Percentiles rank a stretch among this genome's conserved stretches.
Conservation (phyloP, 2,797 vertebrate genomes). For the Poeciliopsis gracilis region DNA sequence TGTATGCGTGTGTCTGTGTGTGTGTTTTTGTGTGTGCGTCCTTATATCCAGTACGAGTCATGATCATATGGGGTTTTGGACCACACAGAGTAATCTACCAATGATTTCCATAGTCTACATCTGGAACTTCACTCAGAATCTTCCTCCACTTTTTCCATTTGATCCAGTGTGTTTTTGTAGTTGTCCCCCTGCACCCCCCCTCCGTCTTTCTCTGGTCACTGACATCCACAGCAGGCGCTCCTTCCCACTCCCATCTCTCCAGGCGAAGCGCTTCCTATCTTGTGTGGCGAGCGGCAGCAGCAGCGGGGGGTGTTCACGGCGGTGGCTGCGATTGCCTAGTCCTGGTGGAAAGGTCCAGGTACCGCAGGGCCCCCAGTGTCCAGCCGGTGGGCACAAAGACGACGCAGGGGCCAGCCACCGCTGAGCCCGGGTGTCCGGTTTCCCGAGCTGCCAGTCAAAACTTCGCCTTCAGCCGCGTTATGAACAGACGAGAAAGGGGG, state of each 20-base stretch:
- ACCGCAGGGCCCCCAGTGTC: constrained; percentile 69
- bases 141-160: constrained; percentile 27
- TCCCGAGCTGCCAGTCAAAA: constrained; percentile 81
- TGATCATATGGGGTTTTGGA: constrained; percentile 27
- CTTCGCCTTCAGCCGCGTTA: constrained; percentile 72
- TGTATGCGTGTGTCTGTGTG: neutral
- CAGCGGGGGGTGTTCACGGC: constrained; percentile 10
- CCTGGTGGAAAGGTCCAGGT: constrained; percentile 73
- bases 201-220: constrained; percentile 65
- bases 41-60: constrained; percentile 7
- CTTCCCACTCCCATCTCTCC: constrained; percentile 72
- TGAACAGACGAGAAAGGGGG: constrained; percentile 60
- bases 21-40: neutral
- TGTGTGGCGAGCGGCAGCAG: constrained; percentile 62
- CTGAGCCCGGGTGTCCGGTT: constrained; percentile 78
- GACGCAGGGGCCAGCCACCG: constrained; percentile 72
- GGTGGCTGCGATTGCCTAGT: constrained; percentile 64
- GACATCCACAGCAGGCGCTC: constrained; percentile 73
- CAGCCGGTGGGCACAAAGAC: constrained; percentile 74
- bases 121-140: constrained; percentile 53
- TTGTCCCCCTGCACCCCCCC: neutral
- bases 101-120: constrained; percentile 48
- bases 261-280: constrained; percentile 69
- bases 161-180: constrained; percentile 55
- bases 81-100: constrained; percentile 45